Base-by-base conservation (phyloP, 2,888 invertebrate genomes). In the Acanthopleura granulata region DNA sequence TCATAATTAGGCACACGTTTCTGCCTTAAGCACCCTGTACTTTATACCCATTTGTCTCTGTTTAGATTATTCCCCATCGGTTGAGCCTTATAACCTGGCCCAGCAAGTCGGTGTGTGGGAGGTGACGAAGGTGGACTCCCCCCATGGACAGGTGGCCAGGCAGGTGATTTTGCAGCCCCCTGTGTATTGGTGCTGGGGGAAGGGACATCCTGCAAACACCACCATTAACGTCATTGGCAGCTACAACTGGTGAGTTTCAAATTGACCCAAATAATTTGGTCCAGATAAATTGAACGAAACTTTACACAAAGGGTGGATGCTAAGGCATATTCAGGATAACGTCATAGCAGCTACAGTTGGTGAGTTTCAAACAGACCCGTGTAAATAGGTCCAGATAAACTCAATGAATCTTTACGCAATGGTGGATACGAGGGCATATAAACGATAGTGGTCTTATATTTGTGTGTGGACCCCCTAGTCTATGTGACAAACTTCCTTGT, bases 21-120 rank as follows among this genome's bases (percentile, higher is more conserved):
- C 40, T 40, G 9, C 40, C 9, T 40, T 40, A 6, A 3, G 40
- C 4, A 40, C 4, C 40, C 40, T 40, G 9, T 6, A 40, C 40
- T 40, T 40, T 40, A 6, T 40, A 40, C 40, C 40, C 40, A 40
- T 9, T 40, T 40, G 40, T 75, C 72, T 40, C 29, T 76, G 72
- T 76, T 73, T 79, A 86, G 87, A 49, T 29, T 88, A 86, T 72
- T 72, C 74, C n/a, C 77, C 80, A 16, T 78, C 79, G 61, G 72
- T 80, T 27, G 89, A 90, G 77, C 88, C 90, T 0, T 78, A 77
- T 76, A 83, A 88, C 75, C 80, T 90, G 74, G 85, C 88, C 11
- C 89, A 86, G 69, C 90, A 90, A 79, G 85, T 83, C 3, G 90
- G 90, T 27, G 80, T 84, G 15, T 90, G 83, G 82, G 90, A 90